A percentile compares a stretch with the other conserved stretches of the same genome.
These are phyloP conservation scores for Odontesthes bonariensis DNA, from an alignment of 2,113 vertebrate genomes.

Conservation along the genomic window DNA sequence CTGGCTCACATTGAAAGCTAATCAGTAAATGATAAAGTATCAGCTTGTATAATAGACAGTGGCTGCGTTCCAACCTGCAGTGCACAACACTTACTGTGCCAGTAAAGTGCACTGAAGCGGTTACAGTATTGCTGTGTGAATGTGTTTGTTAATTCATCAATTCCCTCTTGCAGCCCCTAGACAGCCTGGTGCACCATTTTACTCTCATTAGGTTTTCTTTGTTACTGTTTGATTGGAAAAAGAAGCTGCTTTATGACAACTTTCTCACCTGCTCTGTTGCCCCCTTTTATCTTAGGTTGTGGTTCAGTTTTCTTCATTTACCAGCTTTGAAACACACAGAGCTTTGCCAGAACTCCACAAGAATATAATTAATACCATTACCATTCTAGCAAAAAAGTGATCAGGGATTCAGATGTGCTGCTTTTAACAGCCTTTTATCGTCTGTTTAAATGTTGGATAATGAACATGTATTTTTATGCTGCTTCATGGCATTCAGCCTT, in stretches of 20 bases:
- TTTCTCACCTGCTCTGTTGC: neutral
- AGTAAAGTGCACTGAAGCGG: conserved; percentile 40
- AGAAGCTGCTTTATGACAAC: conserved; percentile 5
- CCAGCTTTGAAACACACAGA: conserved; percentile 18
- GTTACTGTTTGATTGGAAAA: conserved; percentile 30
- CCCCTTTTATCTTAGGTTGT: neutral
- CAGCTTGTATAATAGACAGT: conserved; percentile 47
- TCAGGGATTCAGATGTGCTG: neutral
- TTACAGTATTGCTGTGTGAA: conserved; percentile 34
- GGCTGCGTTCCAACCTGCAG: conserved; percentile 43
- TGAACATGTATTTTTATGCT: conserved; percentile 5
- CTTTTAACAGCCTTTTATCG: neutral
- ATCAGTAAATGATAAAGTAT: conserved; percentile 58
- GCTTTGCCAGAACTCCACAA: neutral
- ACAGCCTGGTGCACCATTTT: conserved; percentile 43
- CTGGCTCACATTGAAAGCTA: conserved; percentile 50
- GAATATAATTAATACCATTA: conserved; percentile 1
- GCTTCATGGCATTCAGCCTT: conserved; percentile 9
- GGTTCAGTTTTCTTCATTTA: conserved; percentile 4
- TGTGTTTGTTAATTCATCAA: conserved; percentile 52
- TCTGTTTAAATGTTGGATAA: neutral
- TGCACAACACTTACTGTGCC: conserved; percentile 37
- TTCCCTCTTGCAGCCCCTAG: conserved; percentile 32
- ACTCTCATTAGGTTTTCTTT: conserved; percentile 43
- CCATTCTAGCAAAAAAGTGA: neutral